These are phyloP conservation scores for Mesorhabditis sp. DNA, from an alignment of 2,888 invertebrate species.

Conservation along the genomic window DNA sequence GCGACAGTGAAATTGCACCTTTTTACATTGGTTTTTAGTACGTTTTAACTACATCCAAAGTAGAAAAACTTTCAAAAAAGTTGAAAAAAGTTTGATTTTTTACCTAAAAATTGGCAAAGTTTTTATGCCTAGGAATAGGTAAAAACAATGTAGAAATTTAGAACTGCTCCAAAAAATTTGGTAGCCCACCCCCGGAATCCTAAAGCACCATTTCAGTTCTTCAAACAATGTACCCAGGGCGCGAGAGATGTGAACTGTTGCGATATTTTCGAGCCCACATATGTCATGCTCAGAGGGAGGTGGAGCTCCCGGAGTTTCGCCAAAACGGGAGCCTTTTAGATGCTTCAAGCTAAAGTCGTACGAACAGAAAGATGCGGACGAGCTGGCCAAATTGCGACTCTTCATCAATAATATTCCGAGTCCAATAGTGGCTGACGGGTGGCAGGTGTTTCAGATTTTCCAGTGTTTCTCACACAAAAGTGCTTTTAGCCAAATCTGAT, in stretches of 20 bases:
- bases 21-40: too few relatives aligned
- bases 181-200: too few relatives aligned
- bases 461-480: neutral
- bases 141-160: too few relatives aligned
- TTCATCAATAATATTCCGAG: conserved; percentile 32
- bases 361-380: conserved; percentile 33
- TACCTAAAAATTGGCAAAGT: too few relatives aligned
- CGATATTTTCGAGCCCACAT: conserved; percentile 31
- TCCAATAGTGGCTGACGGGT: conserved; percentile 20
- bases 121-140: too few relatives aligned
- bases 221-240: conserved; percentile 30
- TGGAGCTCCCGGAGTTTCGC: neutral
- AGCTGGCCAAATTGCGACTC: conserved; percentile 28
- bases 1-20: too few relatives aligned
- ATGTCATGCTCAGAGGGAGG: conserved; percentile 33
- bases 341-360: conserved; percentile 29
- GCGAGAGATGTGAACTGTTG: conserved; percentile 27
- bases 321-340: conserved; percentile 9
- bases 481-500: conserved; percentile 26
- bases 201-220: conserved; percentile 16
- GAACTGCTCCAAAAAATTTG: too few relatives aligned
- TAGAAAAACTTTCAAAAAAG: too few relatives aligned
- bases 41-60: too few relatives aligned
- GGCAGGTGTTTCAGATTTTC: conserved; percentile 9
- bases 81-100: too few relatives aligned